Percentiles rank a stretch among this genome's conserved stretches.
These are phyloP conservation scores for Turritopsis rubra DNA, from an alignment of 30 jellyfish, hydroid and myxozoan genomes.

Conservation along the genomic window DNA sequence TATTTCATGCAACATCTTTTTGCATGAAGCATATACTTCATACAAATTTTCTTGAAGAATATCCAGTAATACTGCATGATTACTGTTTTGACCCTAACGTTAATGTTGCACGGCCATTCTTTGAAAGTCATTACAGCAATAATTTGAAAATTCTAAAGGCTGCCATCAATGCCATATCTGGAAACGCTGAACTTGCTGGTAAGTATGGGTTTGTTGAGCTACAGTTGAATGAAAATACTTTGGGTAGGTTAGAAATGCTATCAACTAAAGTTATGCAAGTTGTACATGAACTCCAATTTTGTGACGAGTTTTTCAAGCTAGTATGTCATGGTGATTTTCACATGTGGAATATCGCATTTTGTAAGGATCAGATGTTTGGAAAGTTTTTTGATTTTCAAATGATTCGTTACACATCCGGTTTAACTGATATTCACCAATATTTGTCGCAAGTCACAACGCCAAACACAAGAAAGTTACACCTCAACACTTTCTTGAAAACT, in stretches of 20 bases:
- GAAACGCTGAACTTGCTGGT: background rate
- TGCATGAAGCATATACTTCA: constrained; percentile 2
- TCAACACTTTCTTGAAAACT: background rate
- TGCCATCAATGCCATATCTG: background rate
- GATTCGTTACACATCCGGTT: constrained; percentile 4
- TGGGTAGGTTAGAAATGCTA: constrained; percentile 12
- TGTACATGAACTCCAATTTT: background rate
- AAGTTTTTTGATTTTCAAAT: constrained; percentile 18
- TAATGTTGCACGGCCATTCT: background rate
- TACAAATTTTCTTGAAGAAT: background rate
- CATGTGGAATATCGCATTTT: constrained; percentile 24
- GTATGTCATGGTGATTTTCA: constrained; percentile 21
- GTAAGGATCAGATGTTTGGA: background rate
- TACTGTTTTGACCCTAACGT: background rate
- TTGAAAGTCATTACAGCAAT: background rate
- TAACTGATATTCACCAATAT: constrained; percentile 10
- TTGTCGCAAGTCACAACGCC: constrained; percentile 22
- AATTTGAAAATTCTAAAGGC: constrained; percentile 3
- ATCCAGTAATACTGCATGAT: constrained; percentile 10
- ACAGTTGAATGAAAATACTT: background rate
- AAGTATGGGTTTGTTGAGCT: background rate
- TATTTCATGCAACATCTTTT: constrained; percentile 17
- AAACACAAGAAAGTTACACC: background rate
- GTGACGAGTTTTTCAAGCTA: background rate
- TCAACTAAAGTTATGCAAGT: background rate